These are phyloP conservation scores for Tinea trinotella DNA, from an alignment of 2,888 invertebrate species.

Conservation along the genomic window DNA sequence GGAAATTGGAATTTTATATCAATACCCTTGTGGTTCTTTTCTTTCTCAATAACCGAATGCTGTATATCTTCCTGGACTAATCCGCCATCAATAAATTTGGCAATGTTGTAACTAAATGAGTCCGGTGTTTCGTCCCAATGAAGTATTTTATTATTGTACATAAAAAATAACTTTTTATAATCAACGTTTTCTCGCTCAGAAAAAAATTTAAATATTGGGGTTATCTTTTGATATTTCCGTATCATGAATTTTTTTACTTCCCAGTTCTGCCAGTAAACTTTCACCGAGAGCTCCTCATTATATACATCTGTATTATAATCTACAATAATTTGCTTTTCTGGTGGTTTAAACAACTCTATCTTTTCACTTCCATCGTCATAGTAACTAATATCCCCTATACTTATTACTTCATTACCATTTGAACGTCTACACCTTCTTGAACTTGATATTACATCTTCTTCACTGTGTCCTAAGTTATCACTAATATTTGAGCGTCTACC, in stretches of 20 bases:
- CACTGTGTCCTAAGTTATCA: no score
- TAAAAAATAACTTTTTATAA: conserved; percentile 46
- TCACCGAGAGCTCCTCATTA: conserved; percentile 57
- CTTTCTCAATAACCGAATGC: not conserved
- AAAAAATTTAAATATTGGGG: conserved; percentile 51
- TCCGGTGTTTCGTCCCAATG: conserved; percentile 54
- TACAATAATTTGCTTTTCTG: conserved; percentile 20
- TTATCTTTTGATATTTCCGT: conserved; percentile 49
- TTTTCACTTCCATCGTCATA: not conserved
- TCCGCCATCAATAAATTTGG: conserved; percentile 61
- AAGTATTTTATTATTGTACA: conserved; percentile 48
- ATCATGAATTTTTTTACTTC: conserved; percentile 53
- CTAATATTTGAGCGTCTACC: no score
- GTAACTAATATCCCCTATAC: not conserved
- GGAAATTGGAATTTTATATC: conserved; percentile 53
- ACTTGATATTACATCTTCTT: no score
- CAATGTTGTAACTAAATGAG: conserved; percentile 49
- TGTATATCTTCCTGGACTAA: conserved; percentile 29
- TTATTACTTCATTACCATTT: not conserved
- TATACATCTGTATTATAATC: conserved; percentile 26
- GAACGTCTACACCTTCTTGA: no score
- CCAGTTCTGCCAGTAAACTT: conserved; percentile 56
- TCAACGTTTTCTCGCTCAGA: conserved; percentile 40
- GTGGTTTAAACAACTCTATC: not conserved
- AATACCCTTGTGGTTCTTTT: conserved; percentile 3